phyloP scores from a whole-genome alignment of 2,888 invertebrate genomes.

The Antheraea yamamai region DNA sequence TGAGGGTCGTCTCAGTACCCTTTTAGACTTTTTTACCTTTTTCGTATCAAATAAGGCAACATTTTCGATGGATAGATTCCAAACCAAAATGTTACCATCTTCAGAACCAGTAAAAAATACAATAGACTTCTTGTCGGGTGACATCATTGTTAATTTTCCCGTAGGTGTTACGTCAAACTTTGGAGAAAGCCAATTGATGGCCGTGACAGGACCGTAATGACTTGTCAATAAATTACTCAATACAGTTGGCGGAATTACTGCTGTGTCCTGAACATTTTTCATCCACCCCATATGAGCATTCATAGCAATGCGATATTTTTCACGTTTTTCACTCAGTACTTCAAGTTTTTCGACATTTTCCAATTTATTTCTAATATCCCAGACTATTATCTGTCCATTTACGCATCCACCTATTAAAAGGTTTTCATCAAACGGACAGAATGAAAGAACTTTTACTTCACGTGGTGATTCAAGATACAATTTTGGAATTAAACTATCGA shows the following conservation, averaged over 20 bases:
- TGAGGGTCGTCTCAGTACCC: constrained; percentile 79
- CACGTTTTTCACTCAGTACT: constrained; percentile 83
- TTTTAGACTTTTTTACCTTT: constrained; percentile 68
- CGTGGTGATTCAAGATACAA: constrained; percentile 85
- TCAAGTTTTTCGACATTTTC: constrained; percentile 84
- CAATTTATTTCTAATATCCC: constrained; percentile 86
- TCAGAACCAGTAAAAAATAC: constrained; percentile 85
- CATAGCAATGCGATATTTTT: constrained; percentile 83
- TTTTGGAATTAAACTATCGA: constrained; percentile 86
- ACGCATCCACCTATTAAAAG: constrained; percentile 86
- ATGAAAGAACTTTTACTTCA: constrained; percentile 84
- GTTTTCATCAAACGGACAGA: constrained; percentile 87
- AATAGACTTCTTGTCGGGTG: constrained; percentile 63
- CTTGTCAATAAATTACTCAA: constrained; percentile 84
- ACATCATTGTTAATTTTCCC: constrained; percentile 74
- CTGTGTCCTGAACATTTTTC: constrained; percentile 82
- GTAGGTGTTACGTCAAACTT: constrained; percentile 82
- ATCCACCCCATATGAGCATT: constrained; percentile 86
- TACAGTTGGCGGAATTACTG: constrained; percentile 82
- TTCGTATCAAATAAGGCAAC: constrained; percentile 56
- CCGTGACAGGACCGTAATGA: constrained; percentile 84
- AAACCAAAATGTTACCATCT: constrained; percentile 87
- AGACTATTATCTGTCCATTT: constrained; percentile 87
- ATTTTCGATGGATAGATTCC: constrained; percentile 85
- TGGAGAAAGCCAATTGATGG: constrained; percentile 86